phyloP scores from a whole-genome alignment of 1,140 invertebrate species.

The Solenopsis invicta region DNA sequence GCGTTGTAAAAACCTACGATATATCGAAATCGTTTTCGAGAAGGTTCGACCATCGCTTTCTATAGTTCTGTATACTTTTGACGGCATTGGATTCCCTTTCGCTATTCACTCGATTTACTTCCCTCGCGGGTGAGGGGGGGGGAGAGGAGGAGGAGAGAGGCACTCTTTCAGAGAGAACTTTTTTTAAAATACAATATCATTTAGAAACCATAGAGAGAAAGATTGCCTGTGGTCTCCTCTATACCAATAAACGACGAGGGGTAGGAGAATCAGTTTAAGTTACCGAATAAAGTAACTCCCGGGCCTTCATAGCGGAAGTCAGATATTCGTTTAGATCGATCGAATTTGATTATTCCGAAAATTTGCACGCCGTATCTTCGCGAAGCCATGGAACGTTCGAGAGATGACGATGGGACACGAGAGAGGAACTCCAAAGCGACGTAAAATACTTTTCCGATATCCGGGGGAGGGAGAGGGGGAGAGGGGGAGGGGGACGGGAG shows the following conservation, averaged over 20 bases:
- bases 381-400: neutral
- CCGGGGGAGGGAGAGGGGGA: neutral
- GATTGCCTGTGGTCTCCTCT: neutral
- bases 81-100: conserved; percentile 23
- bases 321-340: conserved; percentile 28
- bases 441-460: conserved; percentile 58
- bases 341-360: conserved; percentile 51
- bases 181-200: conserved; percentile 9
- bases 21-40: conserved; percentile 53
- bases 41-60: conserved; percentile 5
- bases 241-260: neutral
- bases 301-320: neutral
- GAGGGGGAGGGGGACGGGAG: neutral
- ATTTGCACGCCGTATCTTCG: conserved; percentile 23
- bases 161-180: too few relatives aligned
- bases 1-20: conserved; percentile 68
- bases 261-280: neutral
- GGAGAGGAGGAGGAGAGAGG: too few relatives aligned
- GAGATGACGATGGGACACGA: neutral
- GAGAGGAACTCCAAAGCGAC: conserved; percentile 24
- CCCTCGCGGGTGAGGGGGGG: too few relatives aligned
- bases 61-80: neutral
- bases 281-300: neutral
- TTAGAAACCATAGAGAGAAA: neutral
- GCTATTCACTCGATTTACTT: neutral